phyloP scores from a whole-genome alignment of 1,140 invertebrate species.

The Colletes gigas region DNA sequence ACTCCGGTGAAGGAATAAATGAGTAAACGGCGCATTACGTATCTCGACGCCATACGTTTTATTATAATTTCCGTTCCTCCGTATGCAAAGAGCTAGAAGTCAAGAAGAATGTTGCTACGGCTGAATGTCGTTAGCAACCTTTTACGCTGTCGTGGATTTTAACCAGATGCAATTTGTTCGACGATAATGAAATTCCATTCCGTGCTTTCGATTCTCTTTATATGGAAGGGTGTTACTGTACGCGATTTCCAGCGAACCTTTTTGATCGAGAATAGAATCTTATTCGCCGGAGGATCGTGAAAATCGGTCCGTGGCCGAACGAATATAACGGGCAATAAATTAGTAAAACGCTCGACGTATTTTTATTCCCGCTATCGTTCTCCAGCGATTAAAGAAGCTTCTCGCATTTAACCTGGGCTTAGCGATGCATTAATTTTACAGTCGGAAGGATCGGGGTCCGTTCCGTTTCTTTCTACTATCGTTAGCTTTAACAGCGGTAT shows the following conservation, averaged over 20 bases:
- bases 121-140: no score
- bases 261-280: background rate
- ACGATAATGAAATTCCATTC: constrained; percentile 9
- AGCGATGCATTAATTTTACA: constrained; percentile 19
- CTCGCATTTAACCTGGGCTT: constrained; percentile 11
- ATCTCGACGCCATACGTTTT: no score
- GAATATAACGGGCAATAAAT: constrained; percentile 13
- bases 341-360: constrained; percentile 4
- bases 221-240: background rate
- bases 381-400: constrained; percentile 2
- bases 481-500: background rate
- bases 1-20: no score
- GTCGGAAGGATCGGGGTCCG: background rate
- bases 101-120: no score
- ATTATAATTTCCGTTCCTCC: background rate
- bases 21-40: no score
- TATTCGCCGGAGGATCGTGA: background rate
- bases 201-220: background rate
- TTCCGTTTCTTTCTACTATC: constrained; percentile 2
- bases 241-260: background rate
- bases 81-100: no score
- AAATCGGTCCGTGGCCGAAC: background rate
- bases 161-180: background rate
- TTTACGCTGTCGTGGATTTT: background rate
- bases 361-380: constrained; percentile 6